Evolutionary conservation across 2,888 invertebrate species (phyloP).

Genomic region (Sinhomidia bicolor): DNA sequence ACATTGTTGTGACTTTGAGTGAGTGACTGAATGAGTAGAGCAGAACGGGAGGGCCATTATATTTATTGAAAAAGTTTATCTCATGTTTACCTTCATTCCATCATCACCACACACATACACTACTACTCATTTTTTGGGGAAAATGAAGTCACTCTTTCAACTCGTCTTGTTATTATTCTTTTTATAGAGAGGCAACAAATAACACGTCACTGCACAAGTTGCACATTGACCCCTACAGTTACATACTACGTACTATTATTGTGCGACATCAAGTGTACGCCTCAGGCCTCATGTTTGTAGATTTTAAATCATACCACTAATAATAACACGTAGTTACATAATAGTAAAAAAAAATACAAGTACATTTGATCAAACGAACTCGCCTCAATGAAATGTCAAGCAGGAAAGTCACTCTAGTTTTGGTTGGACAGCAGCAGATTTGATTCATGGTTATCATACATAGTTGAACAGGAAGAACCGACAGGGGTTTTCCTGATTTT

Average conservation of each 20-base stretch:
- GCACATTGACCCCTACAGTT: too few relatives aligned
- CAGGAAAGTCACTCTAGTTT: too few relatives aligned
- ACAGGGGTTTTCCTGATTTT: not conserved
- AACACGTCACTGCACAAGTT: too few relatives aligned
- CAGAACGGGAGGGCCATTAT: constrained; percentile 48
- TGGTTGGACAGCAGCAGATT: too few relatives aligned
- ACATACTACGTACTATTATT: too few relatives aligned
- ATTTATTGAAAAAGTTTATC: constrained; percentile 68
- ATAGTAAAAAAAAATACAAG: too few relatives aligned
- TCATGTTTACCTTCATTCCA: constrained; percentile 54
- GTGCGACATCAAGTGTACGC: too few relatives aligned
- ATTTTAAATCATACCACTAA: too few relatives aligned
- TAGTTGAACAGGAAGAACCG: not conserved
- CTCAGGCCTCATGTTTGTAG: too few relatives aligned
- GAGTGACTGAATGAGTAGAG: constrained; percentile 20
- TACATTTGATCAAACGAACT: not conserved
- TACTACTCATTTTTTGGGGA: not conserved
- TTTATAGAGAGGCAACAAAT: too few relatives aligned
- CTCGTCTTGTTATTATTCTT: too few relatives aligned
- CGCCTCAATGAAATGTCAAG: not conserved
- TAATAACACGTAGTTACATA: too few relatives aligned
- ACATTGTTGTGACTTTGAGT: not conserved
- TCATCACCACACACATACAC: not conserved
- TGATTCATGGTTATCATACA: not conserved
- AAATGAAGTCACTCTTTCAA: constrained; percentile 6